phyloP scores from a whole-genome alignment of 2,113 vertebrate genomes.

The Tachysurus fulvidraco region DNA sequence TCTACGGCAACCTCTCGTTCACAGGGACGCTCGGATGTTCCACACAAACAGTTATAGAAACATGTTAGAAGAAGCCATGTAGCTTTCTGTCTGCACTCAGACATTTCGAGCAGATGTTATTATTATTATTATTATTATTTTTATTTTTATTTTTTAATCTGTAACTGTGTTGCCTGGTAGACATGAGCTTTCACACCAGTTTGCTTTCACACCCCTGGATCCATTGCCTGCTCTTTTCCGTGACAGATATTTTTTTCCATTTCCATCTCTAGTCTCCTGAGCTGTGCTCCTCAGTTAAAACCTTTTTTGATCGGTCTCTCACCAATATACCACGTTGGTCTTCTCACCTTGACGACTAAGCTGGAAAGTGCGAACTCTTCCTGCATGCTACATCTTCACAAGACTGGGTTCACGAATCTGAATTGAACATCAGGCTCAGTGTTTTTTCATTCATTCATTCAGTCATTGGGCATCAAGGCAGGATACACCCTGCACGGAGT shows the following conservation, averaged over 20 bases:
- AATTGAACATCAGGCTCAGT: not conserved
- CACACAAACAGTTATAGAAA: too few relatives aligned
- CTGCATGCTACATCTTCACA: not conserved
- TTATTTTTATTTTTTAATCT: not conserved
- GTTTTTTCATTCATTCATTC: too few relatives aligned
- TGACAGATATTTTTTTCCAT: too few relatives aligned
- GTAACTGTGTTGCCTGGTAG: not conserved
- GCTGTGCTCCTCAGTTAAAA: not conserved
- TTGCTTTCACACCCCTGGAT: not conserved
- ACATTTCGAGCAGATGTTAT: not conserved
- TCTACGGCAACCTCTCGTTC: too few relatives aligned
- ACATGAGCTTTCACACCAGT: not conserved
- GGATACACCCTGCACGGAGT: too few relatives aligned
- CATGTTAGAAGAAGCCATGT: not conserved
- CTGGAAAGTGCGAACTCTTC: not conserved
- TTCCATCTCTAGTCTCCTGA: not conserved
- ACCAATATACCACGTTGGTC: not conserved
- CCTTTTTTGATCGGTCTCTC: not conserved
- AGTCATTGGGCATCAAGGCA: too few relatives aligned
- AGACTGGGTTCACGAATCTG: not conserved
- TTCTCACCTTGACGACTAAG: too few relatives aligned
- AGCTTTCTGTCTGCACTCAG: not conserved
- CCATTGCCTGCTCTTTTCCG: not conserved
- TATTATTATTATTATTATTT: not conserved
- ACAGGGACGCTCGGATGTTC: too few relatives aligned